Percentiles rank a stretch among this genome's conserved stretches.
Conservation (phyloP, 2,888 invertebrate genomes). For the Athripsodes cinereus region DNA sequence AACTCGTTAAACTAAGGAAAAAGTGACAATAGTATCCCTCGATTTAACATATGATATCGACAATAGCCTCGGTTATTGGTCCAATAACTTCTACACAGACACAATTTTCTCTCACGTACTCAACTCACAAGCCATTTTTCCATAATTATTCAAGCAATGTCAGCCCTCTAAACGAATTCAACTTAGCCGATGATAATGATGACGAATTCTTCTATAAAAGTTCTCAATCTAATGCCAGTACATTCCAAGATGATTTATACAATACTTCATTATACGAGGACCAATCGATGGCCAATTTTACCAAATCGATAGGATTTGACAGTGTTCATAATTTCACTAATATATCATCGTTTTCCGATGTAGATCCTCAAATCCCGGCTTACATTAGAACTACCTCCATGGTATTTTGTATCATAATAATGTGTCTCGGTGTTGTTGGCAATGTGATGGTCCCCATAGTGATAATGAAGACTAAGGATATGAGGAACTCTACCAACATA, state of each 20-base stretch:
- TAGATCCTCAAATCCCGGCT: slow-evolving; percentile 61
- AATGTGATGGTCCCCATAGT: slow-evolving; percentile 93
- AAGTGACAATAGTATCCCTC: too few relatives aligned
- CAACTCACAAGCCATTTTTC: too few relatives aligned
- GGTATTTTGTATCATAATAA: slow-evolving; percentile 80
- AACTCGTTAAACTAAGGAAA: background rate
- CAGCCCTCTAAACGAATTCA: background rate
- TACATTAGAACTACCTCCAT: slow-evolving; percentile 87
- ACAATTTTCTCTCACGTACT: slow-evolving; percentile 1
- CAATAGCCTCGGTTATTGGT: slow-evolving; percentile 23
- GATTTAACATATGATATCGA: slow-evolving; percentile 24
- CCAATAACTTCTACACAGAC: slow-evolving; percentile 15
- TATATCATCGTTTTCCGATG: slow-evolving; percentile 4
- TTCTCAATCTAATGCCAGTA: background rate
- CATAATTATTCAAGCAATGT: background rate
- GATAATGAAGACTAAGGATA: slow-evolving; percentile 85
- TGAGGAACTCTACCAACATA: slow-evolving; percentile 92
- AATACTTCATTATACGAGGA: slow-evolving; percentile 11
- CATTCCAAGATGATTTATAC: slow-evolving; percentile 3
- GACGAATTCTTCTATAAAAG: background rate
- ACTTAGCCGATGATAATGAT: background rate
- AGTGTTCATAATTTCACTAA: slow-evolving; percentile 6
- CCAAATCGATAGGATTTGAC: slow-evolving; percentile 12
- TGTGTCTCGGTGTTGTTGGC: slow-evolving; percentile 85
- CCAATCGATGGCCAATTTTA: slow-evolving; percentile 12